Evolutionary conservation across 2,797 vertebrate species (phyloP).

Genomic region (Uromys caudimaculatus): DNA sequence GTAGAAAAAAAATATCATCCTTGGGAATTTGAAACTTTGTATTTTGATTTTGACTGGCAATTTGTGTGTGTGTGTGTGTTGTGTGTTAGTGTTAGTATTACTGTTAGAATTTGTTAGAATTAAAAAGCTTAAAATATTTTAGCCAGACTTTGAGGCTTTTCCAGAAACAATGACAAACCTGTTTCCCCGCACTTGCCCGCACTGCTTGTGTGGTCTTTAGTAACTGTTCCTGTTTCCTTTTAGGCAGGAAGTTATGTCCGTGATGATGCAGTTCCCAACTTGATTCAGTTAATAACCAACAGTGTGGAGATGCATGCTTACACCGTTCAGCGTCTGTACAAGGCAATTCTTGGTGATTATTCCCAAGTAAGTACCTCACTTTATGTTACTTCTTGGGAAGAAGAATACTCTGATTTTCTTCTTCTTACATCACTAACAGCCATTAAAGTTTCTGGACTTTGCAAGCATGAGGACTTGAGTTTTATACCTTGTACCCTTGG

Average conservation of each 20-base stretch:
- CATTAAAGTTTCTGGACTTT: not conserved
- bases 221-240: slow-evolving; percentile 79
- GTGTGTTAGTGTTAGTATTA: too few species aligned
- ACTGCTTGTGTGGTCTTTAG: slow-evolving; percentile 9
- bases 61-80: slow-evolving; percentile 11
- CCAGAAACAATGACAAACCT: not conserved
- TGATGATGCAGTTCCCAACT: slow-evolving; percentile 98
- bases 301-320: slow-evolving; percentile 99
- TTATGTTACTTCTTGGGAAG: not conserved
- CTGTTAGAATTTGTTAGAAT: not conserved
- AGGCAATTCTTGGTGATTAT: slow-evolving; percentile 98
- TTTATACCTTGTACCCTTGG: not conserved
- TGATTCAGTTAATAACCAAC: slow-evolving; percentile 99
- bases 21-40: slow-evolving; percentile 45
- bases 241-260: slow-evolving; percentile 99
- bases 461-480: not conserved
- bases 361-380: slow-evolving; percentile 92
- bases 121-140: not conserved
- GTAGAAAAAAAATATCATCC: not conserved
- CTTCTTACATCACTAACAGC: not conserved
- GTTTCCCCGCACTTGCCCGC: not conserved
- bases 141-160: slow-evolving; percentile 23
- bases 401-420: slow-evolving; percentile 4
- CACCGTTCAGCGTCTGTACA: slow-evolving; percentile 99
- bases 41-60: slow-evolving; percentile 48